Evolutionary conservation across 2,888 invertebrate species (phyloP).

Genomic region (Drosophila melanosoma): DNA sequence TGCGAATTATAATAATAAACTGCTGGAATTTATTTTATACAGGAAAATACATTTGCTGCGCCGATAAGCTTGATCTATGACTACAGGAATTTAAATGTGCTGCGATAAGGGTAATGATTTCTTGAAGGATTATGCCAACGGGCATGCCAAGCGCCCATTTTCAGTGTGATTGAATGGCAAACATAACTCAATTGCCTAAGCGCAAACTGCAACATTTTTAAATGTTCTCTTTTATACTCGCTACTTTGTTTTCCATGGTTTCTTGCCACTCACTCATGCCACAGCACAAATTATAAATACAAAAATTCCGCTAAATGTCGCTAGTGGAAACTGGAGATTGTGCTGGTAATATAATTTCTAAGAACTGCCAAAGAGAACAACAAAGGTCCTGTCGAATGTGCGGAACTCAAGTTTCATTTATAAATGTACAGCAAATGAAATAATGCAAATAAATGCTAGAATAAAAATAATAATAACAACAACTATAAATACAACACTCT

Average conservation of each 20-base stretch:
- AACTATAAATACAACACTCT: conserved; percentile 24
- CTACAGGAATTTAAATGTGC: conserved; percentile 54
- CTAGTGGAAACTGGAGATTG: neutral
- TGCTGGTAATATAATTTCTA: conserved; percentile 13
- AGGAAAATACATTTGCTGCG: conserved; percentile 73
- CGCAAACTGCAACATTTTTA: conserved; percentile 36
- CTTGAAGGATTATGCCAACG: conserved; percentile 55
- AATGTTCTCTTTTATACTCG: conserved; percentile 22
- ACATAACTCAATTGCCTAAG: conserved; percentile 66
- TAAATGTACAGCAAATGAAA: conserved; percentile 32
- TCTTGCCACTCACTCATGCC: conserved; percentile 5
- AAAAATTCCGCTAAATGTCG: neutral
- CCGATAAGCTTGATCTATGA: conserved; percentile 79
- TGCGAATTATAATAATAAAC: conserved; percentile 78
- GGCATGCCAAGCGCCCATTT: conserved; percentile 54
- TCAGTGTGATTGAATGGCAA: conserved; percentile 33
- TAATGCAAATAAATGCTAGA: conserved; percentile 22
- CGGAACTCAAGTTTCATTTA: conserved; percentile 14
- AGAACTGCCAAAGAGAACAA: conserved; percentile 7
- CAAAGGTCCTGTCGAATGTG: neutral
- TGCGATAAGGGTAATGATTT: conserved; percentile 63
- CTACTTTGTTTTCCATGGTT: neutral
- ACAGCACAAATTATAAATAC: conserved; percentile 8
- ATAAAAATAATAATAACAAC: conserved; percentile 15
- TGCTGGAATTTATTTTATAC: conserved; percentile 75